Evolutionary conservation across 64 coral and sea anemone genomes (phyloP).

Genomic region (Porites lutea): DNA sequence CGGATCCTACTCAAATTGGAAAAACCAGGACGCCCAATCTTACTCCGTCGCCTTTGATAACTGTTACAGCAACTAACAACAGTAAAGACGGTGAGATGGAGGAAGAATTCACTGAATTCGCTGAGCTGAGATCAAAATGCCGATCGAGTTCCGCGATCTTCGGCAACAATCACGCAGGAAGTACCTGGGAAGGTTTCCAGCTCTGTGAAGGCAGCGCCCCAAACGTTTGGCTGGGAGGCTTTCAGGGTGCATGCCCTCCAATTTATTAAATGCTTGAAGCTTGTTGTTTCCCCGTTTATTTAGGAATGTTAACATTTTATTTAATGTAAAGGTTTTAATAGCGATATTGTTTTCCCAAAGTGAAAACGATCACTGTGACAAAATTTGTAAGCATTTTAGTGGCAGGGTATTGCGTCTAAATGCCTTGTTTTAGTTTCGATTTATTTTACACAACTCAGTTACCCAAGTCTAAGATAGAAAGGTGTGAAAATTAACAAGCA

Average conservation of each 20-base stretch:
- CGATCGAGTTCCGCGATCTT: neutral
- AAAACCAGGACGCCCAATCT: neutral
- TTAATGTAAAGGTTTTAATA: slow-evolving; percentile 10
- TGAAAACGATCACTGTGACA: too few relatives aligned
- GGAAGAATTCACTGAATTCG: slow-evolving; percentile 49
- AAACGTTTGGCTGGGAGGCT: slow-evolving; percentile 5
- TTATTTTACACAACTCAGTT: too few relatives aligned
- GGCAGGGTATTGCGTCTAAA: too few relatives aligned
- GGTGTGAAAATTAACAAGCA: neutral
- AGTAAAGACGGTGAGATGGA: neutral
- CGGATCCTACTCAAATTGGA: neutral
- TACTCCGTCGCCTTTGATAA: neutral
- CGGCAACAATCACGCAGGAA: neutral
- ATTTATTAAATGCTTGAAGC: neutral
- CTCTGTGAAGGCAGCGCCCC: neutral
- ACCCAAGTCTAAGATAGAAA: neutral
- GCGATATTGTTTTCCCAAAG: too few relatives aligned
- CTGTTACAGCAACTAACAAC: neutral
- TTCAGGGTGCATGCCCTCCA: neutral
- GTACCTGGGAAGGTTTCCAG: neutral
- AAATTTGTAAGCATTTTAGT: too few relatives aligned
- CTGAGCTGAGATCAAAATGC: slow-evolving; percentile 29
- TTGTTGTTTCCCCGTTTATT: neutral
- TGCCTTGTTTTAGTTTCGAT: too few relatives aligned
- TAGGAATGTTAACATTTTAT: slow-evolving; percentile 17